Conservation (phyloP, 2,888 invertebrate species). For the Lypha dubia region DNA sequence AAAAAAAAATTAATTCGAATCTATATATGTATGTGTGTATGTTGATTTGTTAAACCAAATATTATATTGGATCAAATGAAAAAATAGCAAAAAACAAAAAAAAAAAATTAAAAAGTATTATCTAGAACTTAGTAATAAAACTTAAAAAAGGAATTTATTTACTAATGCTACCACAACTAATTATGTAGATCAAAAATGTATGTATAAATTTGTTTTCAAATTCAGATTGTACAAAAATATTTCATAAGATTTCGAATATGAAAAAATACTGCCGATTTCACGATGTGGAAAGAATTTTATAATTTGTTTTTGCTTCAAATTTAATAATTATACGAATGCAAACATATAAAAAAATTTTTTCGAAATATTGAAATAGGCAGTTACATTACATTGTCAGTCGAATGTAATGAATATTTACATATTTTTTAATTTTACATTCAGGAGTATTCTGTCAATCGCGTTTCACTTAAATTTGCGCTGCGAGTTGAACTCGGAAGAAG, state of each 20-base stretch:
- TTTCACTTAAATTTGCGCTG: no score
- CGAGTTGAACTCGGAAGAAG: no score
- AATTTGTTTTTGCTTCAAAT: no score
- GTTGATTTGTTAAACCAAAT: slow-evolving; percentile 58
- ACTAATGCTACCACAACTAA: slow-evolving; percentile 22
- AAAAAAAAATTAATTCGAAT: slow-evolving; percentile 37
- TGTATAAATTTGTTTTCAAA: slow-evolving; percentile 35
- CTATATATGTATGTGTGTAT: slow-evolving; percentile 66
- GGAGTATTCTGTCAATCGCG: no score
- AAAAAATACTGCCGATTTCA: no score
- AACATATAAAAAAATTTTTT: no score
- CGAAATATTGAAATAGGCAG: no score
- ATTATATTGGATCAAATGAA: slow-evolving; percentile 36
- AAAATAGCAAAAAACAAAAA: slow-evolving; percentile 17
- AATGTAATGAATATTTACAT: no score
- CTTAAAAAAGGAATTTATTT: slow-evolving; percentile 57
- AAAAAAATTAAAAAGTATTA: slow-evolving; percentile 59
- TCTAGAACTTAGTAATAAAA: slow-evolving; percentile 59
- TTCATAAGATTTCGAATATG: not conserved
- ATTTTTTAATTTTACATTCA: no score
- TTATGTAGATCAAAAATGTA: slow-evolving; percentile 41
- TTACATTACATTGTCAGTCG: no score
- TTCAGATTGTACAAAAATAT: slow-evolving; percentile 50
- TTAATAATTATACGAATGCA: no score
- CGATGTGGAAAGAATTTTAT: no score